Evolutionary conservation across 2,113 vertebrate genomes (phyloP), one percentile per base, ranked within the genome.

Genomic region (Falco punctatus): DNA sequence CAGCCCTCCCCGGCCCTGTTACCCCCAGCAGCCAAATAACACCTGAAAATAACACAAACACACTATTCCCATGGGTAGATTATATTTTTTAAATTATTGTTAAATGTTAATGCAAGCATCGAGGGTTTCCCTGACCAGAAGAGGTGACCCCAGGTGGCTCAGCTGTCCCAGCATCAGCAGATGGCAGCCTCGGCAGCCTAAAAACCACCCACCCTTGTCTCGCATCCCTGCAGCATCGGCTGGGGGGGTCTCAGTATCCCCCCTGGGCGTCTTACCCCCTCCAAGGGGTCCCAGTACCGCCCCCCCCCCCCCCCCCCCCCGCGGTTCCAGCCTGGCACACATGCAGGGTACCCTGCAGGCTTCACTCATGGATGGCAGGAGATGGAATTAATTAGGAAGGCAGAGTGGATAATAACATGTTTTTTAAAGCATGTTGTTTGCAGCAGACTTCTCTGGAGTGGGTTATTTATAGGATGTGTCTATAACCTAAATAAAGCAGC

Each of bases 331-430:
- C 64, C 80, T 13, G 26, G 14, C 23, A 10, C 38, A n/a, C 33
- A 11, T 8, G 5, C 24, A 2, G 9, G 40, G 33, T 44, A 48
- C 78, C 79, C 83, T 40, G 58, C 4, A 1, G 81, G 42, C 65
- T 84, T 84, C 1, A 1, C 85, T 93, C 66, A 26, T 1, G 58
- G 58, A 52, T 90, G 77, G 62, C 79, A 52, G 81, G 91, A 94
- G 84, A 73, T 51, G 55, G 91, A 89, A 95, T 95, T 94, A 91
- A 97, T 92, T 92, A 94, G 91, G 52, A 67, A 94, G 64, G 72
- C 86, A 86, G 96, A 94, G 91, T 92, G 86, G 93, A 92, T 96
- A 97, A 96, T 96, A 81, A 96, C 61, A 87, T 55, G 86, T 57
- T 95, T 95, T 93, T 93, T 91, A 94, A 94, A 91, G 86, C 27